Evolutionary conservation across 2,797 vertebrate genomes (phyloP), one percentile per base, ranked within the genome.

Genomic region (Cynodonichthys magdalenae): DNA sequence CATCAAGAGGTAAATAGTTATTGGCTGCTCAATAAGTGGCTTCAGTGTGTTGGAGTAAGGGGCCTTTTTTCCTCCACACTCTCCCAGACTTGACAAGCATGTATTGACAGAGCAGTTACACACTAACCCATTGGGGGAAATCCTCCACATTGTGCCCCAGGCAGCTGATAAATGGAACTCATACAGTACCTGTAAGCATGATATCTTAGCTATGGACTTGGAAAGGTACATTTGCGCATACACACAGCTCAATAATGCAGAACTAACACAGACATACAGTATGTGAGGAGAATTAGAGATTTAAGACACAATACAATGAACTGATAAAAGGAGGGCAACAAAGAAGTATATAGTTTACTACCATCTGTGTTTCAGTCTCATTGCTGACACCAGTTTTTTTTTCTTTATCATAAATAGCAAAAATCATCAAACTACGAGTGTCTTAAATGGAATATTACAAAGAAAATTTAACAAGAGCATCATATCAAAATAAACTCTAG

Each of bases 21-120:
- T 97, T 97, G 96, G 97, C 96, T 98, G 96, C 95, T 97, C 95
- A 96, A 96, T 98, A 97, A 98, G 96, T 95, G 95, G 94, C 94
- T 93, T 93, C 81, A 93, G 92, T 89, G 94, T 95, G 93, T 87
- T 93, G 92, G 95, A 96, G 95, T 95, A 93, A 95, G 88, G 88
- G 88, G 90, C 85, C 93, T 91, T 93, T 90, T 85, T 84, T 63
- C 89, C 92, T 92, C 93, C 92, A 86, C 89, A 89, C 91, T 94
- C 94, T 94, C 93, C 91, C 83, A 64, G 88, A 93, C 94, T 95
- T 96, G 95, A 96, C 95, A 96, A 95, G 86, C 93, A 91, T 79
- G 93, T 97, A 99, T 97, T 94, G 96, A 98, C 96, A 97, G 95
- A 95, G 92, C 94, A 95, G 96, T 96, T 96, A 97, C 95, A 93